Conservation (phyloP, 2,113 vertebrate species). For the Clinocottus analis region DNA sequence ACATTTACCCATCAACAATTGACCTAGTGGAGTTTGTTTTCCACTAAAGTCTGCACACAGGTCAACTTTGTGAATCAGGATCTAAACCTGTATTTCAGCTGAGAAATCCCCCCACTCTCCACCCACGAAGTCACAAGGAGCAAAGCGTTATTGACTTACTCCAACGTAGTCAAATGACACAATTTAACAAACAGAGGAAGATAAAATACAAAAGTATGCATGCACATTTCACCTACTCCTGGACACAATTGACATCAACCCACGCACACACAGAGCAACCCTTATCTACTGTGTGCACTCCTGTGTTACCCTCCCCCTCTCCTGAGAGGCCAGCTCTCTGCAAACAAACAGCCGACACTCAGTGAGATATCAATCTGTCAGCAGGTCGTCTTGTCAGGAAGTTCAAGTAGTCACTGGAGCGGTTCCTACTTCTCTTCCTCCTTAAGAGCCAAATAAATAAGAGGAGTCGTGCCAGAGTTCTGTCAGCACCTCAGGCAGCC, state of each 20-base stretch:
- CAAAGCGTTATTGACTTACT: conserved; percentile 3
- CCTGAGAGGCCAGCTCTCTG: conserved; percentile 50
- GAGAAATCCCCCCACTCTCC: background rate
- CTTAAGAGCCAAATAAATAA: conserved; percentile 84
- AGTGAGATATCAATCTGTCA: conserved; percentile 87
- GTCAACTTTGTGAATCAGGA: background rate
- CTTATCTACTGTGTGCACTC: conserved; percentile 62
- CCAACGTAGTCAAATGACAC: conserved; percentile 10
- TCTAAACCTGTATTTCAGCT: conserved; percentile 3
- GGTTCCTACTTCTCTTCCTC: conserved; percentile 84
- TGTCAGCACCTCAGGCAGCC: conserved; percentile 63
- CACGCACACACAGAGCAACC: conserved; percentile 38
- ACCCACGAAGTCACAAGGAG: background rate
- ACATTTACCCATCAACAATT: background rate
- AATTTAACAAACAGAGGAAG: conserved; percentile 43
- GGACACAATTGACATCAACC: conserved; percentile 33
- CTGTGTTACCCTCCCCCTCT: conserved; percentile 29
- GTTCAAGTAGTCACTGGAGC: conserved; percentile 84
- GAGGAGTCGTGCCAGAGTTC: conserved; percentile 71
- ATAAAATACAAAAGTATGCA: conserved; percentile 33
- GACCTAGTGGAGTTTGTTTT: conserved; percentile 5
- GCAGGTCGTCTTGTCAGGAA: conserved; percentile 83
- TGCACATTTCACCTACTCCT: conserved; percentile 45
- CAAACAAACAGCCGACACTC: conserved; percentile 86
- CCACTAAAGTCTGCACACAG: background rate